Evolutionary conservation across 2,797 vertebrate genomes (phyloP), one percentile per base, ranked within the genome.

Genomic region (Huso huso): DNA sequence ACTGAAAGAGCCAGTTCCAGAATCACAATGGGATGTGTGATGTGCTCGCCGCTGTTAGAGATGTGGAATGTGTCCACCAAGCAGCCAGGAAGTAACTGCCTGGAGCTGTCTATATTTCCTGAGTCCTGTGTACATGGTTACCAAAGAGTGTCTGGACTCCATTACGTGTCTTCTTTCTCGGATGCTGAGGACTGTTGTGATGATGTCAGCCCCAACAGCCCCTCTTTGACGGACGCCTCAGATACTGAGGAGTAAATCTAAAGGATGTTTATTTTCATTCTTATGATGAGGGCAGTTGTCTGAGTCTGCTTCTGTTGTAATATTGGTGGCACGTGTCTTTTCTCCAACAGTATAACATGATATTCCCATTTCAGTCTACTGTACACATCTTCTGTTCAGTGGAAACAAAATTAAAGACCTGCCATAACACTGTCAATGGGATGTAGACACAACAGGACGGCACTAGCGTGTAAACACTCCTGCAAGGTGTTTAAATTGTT

Each of bases 21-120:
- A 66, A 59, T 52, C 55, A 61, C 49, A 8, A 80, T 89, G 78
- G 79, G 87, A 51, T 87, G 85, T 23, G 81, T 79, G 10, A 74
- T 88, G 73, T 90, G 88, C 66, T 84, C 76, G 6, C 87, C 85
- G 70, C 78, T 90, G 76, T 74, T 84, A 0, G 85, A 89, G 72
- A 80, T 79, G 78, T 90, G 83, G 84, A 77, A 74, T 1, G 62
- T 81, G 69, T 82, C 77, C 10, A 66, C 58, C 50, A 76, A 75
- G 49, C 51, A 73, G 64, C 69, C 68, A 0, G 69, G 79, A 64
- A 68, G 75, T 59, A 73, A 82, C 65, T 79, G 79, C 57, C 71
- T 87, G 77, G 86, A 87, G 72, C 75, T 89, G 63, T 68, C 77
- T 1, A 3, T 76, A 18, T 82, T 85, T 65, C 81, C 84, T 0